phyloP scores from a whole-genome alignment of 1,140 invertebrate genomes.

The Diorhabda sublineata region DNA sequence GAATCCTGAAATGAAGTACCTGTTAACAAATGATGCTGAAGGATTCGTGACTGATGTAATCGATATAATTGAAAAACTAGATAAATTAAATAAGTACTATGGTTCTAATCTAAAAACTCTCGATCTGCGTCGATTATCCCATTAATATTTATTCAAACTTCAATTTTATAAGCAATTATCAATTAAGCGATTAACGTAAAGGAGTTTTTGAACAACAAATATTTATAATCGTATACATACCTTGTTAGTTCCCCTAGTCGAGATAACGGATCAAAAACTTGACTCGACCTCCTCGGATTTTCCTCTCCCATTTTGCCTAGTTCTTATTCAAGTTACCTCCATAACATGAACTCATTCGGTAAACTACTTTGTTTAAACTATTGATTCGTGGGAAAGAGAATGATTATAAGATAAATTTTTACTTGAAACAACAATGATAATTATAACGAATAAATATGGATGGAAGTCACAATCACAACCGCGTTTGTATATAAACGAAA shows the following conservation, averaged over 20 bases:
- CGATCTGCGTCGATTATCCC: too few relatives aligned
- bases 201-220: too few relatives aligned
- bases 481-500: constrained; percentile 8
- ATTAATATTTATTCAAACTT: too few relatives aligned
- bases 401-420: neutral
- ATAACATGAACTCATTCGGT: constrained; percentile 16
- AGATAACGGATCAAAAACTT: constrained; percentile 73
- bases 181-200: too few relatives aligned
- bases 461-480: constrained; percentile 33
- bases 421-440: neutral
- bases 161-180: too few relatives aligned
- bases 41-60: too few relatives aligned
- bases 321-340: constrained; percentile 32
- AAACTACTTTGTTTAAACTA: constrained; percentile 1
- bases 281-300: constrained; percentile 59
- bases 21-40: too few relatives aligned
- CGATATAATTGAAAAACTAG: too few relatives aligned
- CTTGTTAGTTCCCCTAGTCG: constrained; percentile 59
- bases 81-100: too few relatives aligned
- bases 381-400: too few relatives aligned
- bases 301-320: constrained; percentile 29
- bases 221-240: constrained; percentile 15
- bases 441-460: constrained; percentile 21
- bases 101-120: too few relatives aligned
- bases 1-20: too few relatives aligned